phyloP scores from a whole-genome alignment of 2,113 vertebrate species.

The Cottus gobio region DNA sequence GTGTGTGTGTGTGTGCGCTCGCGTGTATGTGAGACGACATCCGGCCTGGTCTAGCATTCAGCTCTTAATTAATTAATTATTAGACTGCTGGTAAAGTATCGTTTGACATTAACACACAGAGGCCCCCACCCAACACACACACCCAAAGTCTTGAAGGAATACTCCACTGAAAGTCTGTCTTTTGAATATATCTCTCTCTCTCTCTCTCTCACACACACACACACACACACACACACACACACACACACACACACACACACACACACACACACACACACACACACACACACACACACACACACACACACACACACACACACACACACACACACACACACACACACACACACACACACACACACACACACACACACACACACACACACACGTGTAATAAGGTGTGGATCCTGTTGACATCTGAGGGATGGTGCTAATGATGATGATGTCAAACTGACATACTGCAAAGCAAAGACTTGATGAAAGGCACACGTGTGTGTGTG shows the following conservation, averaged over 20 bases:
- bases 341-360: not conserved
- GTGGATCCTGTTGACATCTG: constrained; percentile 63
- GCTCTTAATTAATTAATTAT: constrained; percentile 60
- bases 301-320: too few species aligned
- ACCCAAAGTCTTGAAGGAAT: too few species aligned
- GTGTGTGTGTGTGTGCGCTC: constrained; percentile 17
- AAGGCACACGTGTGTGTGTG: not conserved
- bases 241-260: too few species aligned
- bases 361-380: not conserved
- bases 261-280: too few species aligned
- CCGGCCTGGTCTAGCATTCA: constrained; percentile 18
- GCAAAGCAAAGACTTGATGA: not conserved
- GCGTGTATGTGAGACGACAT: constrained; percentile 26
- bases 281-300: too few species aligned
- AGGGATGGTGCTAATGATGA: constrained; percentile 12
- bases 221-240: too few species aligned
- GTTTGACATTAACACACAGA: constrained; percentile 36
- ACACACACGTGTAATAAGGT: constrained; percentile 38
- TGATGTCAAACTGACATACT: not conserved
- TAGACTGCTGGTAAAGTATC: constrained; percentile 14
- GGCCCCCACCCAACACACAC: not conserved
- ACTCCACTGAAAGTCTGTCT: too few species aligned
- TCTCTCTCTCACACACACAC: too few species aligned
- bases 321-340: not conserved
- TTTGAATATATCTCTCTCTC: too few species aligned